Evolutionary conservation across 2,888 invertebrate genomes (phyloP).

Genomic region (Drosophila mercatorum): DNA sequence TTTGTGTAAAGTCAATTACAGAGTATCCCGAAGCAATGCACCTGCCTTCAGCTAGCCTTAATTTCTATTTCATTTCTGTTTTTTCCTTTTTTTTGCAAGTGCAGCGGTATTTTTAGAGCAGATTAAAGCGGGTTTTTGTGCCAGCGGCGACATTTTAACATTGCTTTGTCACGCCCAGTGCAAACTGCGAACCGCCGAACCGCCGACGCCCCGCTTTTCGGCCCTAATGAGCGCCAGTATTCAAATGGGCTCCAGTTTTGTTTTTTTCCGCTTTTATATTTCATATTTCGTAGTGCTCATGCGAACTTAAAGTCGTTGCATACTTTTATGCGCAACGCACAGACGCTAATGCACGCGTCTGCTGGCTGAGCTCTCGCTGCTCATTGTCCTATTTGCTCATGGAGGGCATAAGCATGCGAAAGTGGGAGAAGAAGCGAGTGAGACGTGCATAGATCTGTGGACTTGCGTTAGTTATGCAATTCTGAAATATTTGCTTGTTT

Average conservation of each 20-base stretch:
- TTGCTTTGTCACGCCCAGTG: slow-evolving; percentile 54
- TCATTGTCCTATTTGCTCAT: slow-evolving; percentile 47
- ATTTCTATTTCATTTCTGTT: slow-evolving; percentile 7
- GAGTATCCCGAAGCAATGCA: slow-evolving; percentile 3
- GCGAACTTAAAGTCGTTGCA: slow-evolving; percentile 59
- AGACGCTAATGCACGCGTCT: slow-evolving; percentile 58
- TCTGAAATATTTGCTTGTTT: slow-evolving; percentile 77
- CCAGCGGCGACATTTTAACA: slow-evolving; percentile 51
- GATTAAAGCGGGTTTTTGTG: slow-evolving; percentile 57
- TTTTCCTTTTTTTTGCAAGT: slow-evolving; percentile 22
- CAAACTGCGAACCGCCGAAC: background rate
- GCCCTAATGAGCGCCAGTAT: slow-evolving; percentile 64
- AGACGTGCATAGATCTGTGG: slow-evolving; percentile 9
- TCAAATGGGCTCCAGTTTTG: slow-evolving; percentile 63
- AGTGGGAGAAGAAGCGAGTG: background rate
- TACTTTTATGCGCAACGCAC: slow-evolving; percentile 28
- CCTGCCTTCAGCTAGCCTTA: background rate
- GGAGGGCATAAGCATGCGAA: slow-evolving; percentile 1
- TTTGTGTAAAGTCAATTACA: background rate
- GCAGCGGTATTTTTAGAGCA: slow-evolving; percentile 52
- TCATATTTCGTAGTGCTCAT: background rate
- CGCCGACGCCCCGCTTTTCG: background rate
- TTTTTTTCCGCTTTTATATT: slow-evolving; percentile 11
- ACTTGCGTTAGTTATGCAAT: slow-evolving; percentile 69
- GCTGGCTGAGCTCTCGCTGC: slow-evolving; percentile 35